phyloP scores from a whole-genome alignment of 2,888 invertebrate species.

The Aspidiotus destructor region DNA sequence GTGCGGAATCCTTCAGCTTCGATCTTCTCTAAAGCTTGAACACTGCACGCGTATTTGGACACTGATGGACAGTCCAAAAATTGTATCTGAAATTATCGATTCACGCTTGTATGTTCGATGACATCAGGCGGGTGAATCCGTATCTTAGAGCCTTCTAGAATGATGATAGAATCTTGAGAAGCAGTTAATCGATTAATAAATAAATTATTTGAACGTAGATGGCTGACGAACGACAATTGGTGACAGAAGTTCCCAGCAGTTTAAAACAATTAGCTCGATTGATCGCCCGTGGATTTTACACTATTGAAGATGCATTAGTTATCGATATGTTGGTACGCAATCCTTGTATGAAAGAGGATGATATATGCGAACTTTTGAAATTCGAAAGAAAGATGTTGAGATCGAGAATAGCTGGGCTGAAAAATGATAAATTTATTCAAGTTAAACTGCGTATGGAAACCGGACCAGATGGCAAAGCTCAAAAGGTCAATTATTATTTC shows the following conservation, averaged over 20 bases:
- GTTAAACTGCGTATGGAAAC: slow-evolving; percentile 90
- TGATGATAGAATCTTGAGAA: no score
- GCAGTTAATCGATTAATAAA: no score
- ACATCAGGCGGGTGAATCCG: no score
- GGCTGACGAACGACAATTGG: slow-evolving; percentile 30
- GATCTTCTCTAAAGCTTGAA: no score
- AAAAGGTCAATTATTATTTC: slow-evolving; percentile 93
- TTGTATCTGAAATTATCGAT: no score
- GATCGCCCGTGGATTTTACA: slow-evolving; percentile 87
- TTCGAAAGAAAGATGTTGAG: slow-evolving; percentile 90
- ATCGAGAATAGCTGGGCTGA: slow-evolving; percentile 71
- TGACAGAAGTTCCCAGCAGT: slow-evolving; percentile 83
- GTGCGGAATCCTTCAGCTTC: no score
- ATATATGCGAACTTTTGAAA: slow-evolving; percentile 78
- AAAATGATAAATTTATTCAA: slow-evolving; percentile 89
- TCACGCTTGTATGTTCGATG: no score
- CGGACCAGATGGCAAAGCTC: slow-evolving; percentile 84
- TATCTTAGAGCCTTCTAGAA: no score
- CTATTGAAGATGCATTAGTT: slow-evolving; percentile 84
- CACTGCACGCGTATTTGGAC: no score
- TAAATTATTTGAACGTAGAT: background rate
- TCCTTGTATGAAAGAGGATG: slow-evolving; percentile 83
- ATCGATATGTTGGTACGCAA: slow-evolving; percentile 92
- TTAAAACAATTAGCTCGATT: slow-evolving; percentile 83
- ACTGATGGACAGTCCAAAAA: no score